phyloP scores from a whole-genome alignment of 2,113 vertebrate species.

The Agapornis roseicollis region DNA sequence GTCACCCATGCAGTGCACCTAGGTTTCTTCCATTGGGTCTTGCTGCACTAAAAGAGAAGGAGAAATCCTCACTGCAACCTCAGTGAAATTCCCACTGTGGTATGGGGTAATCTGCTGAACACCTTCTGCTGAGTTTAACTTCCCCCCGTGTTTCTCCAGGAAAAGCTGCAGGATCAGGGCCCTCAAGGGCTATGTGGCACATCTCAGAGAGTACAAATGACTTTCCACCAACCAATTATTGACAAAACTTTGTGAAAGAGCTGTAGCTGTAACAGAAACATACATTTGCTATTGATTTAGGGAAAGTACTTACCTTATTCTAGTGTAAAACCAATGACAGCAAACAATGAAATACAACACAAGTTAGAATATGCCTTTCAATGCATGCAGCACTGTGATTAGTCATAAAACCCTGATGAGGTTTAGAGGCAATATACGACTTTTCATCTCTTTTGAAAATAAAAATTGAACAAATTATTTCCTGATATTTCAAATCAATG shows the following conservation, averaged over 20 bases:
- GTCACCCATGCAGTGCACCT: accelerated
- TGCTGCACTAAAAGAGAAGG: neutral
- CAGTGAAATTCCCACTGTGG: neutral
- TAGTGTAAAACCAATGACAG: constrained; percentile 98
- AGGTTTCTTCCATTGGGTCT: neutral
- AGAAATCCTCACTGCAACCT: neutral
- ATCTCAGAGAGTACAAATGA: neutral
- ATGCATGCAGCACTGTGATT: constrained; percentile 91
- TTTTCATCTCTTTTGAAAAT: constrained; percentile 86
- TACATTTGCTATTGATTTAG: constrained; percentile 12
- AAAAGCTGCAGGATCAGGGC: neutral
- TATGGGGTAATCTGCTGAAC: neutral
- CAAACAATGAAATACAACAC: constrained; percentile 99
- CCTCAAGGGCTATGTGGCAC: neutral
- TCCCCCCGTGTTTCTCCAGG: neutral
- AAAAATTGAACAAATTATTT: constrained; percentile 84
- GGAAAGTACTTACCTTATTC: constrained; percentile 94
- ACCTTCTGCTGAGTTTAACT: neutral
- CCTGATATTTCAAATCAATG: constrained; percentile 56
- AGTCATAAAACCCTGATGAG: constrained; percentile 91
- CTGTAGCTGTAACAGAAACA: neutral
- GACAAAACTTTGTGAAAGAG: neutral
- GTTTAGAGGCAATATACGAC: constrained; percentile 84
- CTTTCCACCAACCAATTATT: neutral
- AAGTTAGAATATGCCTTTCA: constrained; percentile 97